Evolutionary conservation across 2,888 invertebrate genomes (phyloP), one percentile per base, ranked within the genome.

Genomic region (Trachelus tabidus): DNA sequence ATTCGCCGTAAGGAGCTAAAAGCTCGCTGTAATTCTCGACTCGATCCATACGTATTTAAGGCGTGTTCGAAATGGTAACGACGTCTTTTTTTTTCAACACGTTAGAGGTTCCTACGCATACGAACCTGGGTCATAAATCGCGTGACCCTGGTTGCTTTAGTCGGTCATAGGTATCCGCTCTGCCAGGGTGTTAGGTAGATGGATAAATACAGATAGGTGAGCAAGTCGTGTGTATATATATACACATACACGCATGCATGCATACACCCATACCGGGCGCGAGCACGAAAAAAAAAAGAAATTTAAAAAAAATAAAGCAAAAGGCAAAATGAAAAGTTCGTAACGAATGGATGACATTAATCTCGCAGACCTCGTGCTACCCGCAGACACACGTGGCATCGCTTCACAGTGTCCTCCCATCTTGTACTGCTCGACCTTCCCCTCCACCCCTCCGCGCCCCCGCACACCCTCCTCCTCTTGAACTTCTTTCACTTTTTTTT

Each of bases 271-370:
- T 12, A 12, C 12, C 11, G 69, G 33, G 12, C 30, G 69, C 69
- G 33, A 69, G 33, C 69, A 30, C 11, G 11, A 0, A 30, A 33
- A 69, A 30, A 33, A 33, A 33, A 31, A 31, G 11, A 69, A 31
- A 31, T 34, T 34, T 9, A n/a, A 69, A 30, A 69, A 12, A 37
- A 37, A 69, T 69, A 69, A 69, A 33, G 30, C 30, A 33, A 33
- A n/a, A 69, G 30, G 69, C 69, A 69, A 69, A n/a, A 69, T 69
- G 30, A 69, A 33, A 30, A 69, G 69, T 69, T 30, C 69, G 33
- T 69, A 30, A 69, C 69, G 69, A 69, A 69, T 69, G 69, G 69
- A 69, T 11, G 69, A 69, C 33, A 69, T 69, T 69, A 69, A 69
- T 69, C 69, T 69, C 69, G 30, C 69, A 33, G 69, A 69, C 33